Conservation (phyloP, 2,113 vertebrate genomes). For the Columba livia region DNA sequence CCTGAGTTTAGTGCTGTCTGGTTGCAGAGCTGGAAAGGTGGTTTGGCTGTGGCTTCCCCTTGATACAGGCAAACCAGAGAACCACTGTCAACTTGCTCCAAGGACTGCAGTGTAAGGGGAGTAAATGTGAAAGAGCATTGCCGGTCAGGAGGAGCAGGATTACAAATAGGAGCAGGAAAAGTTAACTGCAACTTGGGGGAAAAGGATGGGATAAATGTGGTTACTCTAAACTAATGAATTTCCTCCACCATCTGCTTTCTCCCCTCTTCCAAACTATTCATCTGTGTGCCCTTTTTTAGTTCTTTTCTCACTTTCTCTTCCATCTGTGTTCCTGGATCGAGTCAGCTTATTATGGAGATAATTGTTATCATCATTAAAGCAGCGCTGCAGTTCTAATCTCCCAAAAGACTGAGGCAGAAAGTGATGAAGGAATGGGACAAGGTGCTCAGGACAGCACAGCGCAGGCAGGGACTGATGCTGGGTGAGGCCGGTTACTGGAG, state of each 20-base stretch:
- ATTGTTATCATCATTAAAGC: background rate
- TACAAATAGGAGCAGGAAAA: background rate
- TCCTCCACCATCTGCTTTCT: conserved; percentile 32
- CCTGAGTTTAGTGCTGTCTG: background rate
- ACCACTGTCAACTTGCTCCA: rapidly evolving
- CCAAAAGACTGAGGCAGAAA: background rate
- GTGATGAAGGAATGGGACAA: background rate
- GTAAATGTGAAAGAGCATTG: background rate
- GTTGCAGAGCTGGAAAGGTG: background rate
- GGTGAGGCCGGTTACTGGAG: background rate
- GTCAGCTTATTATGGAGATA: background rate
- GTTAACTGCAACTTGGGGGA: background rate
- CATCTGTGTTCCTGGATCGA: conserved; percentile 45
- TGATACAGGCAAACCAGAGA: no score
- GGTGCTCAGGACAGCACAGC: background rate
- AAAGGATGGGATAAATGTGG: background rate
- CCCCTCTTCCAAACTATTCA: conserved; percentile 32
- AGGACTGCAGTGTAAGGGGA: background rate
- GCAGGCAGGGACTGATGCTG: background rate
- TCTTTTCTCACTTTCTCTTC: conserved; percentile 30
- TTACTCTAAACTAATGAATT: conserved; percentile 28
- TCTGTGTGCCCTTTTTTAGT: conserved; percentile 8
- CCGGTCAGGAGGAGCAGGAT: background rate
- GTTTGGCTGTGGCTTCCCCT: background rate
- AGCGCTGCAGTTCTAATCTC: background rate